These are phyloP conservation scores for Strix aluco DNA, from an alignment of 2,113 vertebrate species.

Conservation along the genomic window DNA sequence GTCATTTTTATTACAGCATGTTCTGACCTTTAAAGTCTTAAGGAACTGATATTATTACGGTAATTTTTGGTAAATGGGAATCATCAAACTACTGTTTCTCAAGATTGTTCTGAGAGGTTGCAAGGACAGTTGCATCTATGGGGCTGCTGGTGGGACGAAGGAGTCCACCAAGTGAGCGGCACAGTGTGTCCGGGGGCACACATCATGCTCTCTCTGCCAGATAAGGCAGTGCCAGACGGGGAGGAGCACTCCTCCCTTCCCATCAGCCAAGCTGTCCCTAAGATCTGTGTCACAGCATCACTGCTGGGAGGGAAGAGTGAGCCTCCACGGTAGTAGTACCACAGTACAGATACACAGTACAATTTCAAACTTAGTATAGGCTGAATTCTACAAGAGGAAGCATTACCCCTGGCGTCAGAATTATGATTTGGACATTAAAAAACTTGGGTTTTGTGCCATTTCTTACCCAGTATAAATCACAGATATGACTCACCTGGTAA, in stretches of 20 bases:
- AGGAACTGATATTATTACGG: neutral
- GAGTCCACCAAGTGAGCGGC: neutral
- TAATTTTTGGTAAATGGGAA: constrained; percentile 7
- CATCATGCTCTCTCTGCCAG: neutral
- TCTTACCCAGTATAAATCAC: neutral
- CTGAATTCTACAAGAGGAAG: neutral
- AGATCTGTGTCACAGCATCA: neutral
- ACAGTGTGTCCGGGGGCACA: neutral
- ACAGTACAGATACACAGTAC: neutral
- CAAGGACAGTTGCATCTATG: neutral
- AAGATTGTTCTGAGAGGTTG: neutral
- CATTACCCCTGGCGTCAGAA: neutral
- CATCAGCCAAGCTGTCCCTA: neutral
- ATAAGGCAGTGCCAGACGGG: neutral
- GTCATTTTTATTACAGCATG: neutral
- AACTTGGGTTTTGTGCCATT: neutral
- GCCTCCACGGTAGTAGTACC: neutral
- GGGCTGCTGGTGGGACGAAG: neutral
- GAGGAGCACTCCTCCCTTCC: neutral
- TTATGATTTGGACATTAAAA: neutral
- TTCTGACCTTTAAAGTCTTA: constrained; percentile 29
- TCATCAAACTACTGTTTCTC: neutral
- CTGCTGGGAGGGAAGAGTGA: neutral
- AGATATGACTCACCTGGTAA: neutral
- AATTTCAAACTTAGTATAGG: neutral